Base-by-base conservation (phyloP, 2,888 invertebrate genomes). In the Caradrina kadenii region DNA sequence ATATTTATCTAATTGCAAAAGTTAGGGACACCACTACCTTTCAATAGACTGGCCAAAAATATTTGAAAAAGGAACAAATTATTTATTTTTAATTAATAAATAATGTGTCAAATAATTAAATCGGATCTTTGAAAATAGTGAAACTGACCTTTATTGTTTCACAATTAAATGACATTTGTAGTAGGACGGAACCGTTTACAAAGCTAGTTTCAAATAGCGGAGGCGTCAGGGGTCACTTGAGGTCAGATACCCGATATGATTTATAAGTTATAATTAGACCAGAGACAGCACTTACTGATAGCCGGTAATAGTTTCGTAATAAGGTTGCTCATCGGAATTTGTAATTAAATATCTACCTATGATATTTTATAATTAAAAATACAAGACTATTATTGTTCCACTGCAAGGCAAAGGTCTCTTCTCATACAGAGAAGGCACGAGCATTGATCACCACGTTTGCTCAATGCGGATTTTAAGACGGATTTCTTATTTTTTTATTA, bases 251-350 rank as follows among this genome's bases (percentile, higher is more conserved):
- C 77, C 76, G 72, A 82, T 76, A 81, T 83, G 83, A 88, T 83
- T 86, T 85, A 88, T 84, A 80, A 81, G 66, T 59, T 78, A 81
- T 87, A 89, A 89, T 89, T 88, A 87, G 84, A 83, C 63, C 71
- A 76, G 60, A 84, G 84, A 82, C 84, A 84, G 83, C 81, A 80
- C 63, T 69, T 58, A 78, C 67, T 42, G 77, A 81, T 68, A 79
- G 52, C 53, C 22, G 53, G 75, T 66, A 79, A 64, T 72, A 68
- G 64, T 80, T 82, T 67, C 63, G 59, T 66, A 80, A 85, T 82
- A 56, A 79, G 67, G 60, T 74, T 73, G 69, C 39, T 48, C 74
- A 61, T 68, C 58, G 48, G 19, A 21, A 19, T 75, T 19, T 7
- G 49, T 55, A 75, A 71, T 65, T 49, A 72, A 45, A 26, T 39